These are phyloP conservation scores for Nycticryphes semicollaris DNA, from an alignment of 2,113 vertebrate species.

Conservation along the genomic window DNA sequence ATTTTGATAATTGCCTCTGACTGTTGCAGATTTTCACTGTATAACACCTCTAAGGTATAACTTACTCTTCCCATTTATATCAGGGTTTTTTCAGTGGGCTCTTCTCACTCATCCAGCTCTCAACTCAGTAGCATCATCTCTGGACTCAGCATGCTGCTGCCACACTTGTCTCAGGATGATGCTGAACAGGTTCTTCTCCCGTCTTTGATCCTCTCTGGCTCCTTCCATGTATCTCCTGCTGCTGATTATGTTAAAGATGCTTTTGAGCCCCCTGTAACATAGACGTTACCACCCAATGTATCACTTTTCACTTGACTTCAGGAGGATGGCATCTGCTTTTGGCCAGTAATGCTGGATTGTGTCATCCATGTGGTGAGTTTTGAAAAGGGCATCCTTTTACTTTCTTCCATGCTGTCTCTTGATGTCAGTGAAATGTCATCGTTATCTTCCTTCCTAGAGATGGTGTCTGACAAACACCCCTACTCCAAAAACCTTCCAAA, in stretches of 20 bases:
- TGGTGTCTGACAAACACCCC: not conserved
- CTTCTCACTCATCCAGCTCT: not conserved
- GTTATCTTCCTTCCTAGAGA: not conserved
- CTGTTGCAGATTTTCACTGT: not conserved
- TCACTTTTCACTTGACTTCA: not conserved
- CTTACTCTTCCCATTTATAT: not conserved
- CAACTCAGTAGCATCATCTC: accelerated
- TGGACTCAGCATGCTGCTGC: not conserved
- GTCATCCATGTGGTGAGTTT: not conserved
- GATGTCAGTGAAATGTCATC: not conserved
- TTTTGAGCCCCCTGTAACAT: not conserved
- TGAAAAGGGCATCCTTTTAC: not conserved
- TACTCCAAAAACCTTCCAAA: not conserved
- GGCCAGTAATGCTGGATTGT: not conserved
- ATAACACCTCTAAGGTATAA: not conserved
- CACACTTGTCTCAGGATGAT: not conserved
- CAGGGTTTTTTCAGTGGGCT: not conserved
- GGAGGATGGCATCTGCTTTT: not conserved
- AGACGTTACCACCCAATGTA: not conserved
- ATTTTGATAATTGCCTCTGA: not conserved
- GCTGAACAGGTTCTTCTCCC: not conserved
- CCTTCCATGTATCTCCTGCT: not conserved
- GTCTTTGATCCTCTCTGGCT: not conserved
- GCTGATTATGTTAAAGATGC: not conserved
- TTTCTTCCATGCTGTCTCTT: not conserved